Base-by-base conservation (phyloP, 1,140 invertebrate genomes). In the Caenorhabditis briggsae region DNA sequence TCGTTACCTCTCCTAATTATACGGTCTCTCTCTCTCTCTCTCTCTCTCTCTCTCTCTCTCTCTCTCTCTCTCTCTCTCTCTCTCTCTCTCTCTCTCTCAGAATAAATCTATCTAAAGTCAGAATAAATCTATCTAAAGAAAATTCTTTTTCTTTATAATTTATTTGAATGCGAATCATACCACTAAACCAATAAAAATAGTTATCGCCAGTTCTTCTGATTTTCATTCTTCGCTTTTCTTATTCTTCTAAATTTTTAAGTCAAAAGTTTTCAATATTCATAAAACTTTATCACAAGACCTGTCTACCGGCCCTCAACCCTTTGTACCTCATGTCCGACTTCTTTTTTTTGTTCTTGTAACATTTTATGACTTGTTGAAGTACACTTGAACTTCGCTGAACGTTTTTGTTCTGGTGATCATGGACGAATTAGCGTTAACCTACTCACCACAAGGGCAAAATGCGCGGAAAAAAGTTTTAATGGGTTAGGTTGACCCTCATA, bases 361-460 rank as follows among this genome's bases (percentile, higher is more conserved):
- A 43, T 50, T 78, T 78, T 78, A 53, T 43, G 16, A 25, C 58
- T 59, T 59, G 33, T 70, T 78, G 46, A 78, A 78, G 70, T 78
- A 50, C 70, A 78, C 70, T 78, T 78, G 70, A 78, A 78, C 70
- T 78, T 78, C 5, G 8, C 33, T 12, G n/a, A 78, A 78, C 70
- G 41, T 78, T 78, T 41, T 78, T 23, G 70, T 53, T 78, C 16
- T 2, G 18, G 14, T 53, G 33, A 50, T 41, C 1, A 33, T 33
- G 33, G 46, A 46, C 46, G 20, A 48, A 50, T 78, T 50, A 23
- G 43, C 46, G 46, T n/a, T 25, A 46, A 70, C 33, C 1, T 33
- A 33, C 33, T 33, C 33, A 33, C 3, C 33, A 33, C 12, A 64
- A 64, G 61, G 20, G 33, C 20, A 64, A 64, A 25, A 33, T 33